Evolutionary conservation across 2,113 vertebrate species (phyloP), one percentile per base, ranked within the genome.

Genomic region (Sclerurus mexicanus): DNA sequence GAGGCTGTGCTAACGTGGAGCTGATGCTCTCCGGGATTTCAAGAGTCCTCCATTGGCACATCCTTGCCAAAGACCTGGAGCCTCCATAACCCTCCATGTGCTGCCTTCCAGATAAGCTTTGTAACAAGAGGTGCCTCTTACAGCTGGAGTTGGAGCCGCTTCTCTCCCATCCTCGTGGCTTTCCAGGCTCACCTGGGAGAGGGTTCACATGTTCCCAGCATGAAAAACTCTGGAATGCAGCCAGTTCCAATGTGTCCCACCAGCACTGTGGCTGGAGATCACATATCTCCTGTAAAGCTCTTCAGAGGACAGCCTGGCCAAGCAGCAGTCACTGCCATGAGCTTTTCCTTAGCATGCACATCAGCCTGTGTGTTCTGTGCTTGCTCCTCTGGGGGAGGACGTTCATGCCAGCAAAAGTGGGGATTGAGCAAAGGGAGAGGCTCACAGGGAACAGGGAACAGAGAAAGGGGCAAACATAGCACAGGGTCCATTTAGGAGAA

Each of bases 171-270:
- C 63, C 72, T 71, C 0, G 0, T 50, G 46, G 63, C 63, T 81
- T 74, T 60, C 35, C 75, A 86, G 88, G 71, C 30, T 67, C 78
- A 23, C 47, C 35, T 31, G 63, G 89, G 39, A 83, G 55, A 47
- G 52, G 63, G 75, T 72, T 93, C 64, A 83, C 8, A 30, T 2
- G 0, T 25, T 87, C 49, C 14, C 67, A 22, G 64, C 30, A 8
- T 17, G 50, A 59, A 62, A 10, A 92, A 75, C 85, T 88, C 85
- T 63, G 69, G 67, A 72, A 25, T n/a, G 55, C 67, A 88, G 53
- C 69, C 2, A 2, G 25, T 27, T 9, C 42, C 37, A 27, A 10
- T 1, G 6, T 66, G 31, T 90, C 47, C 82, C 37, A 9, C 53
- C 56, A 31, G 90, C 46, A 4, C n/a, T 6, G 2, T 2, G 31